Percentiles rank a stretch among this genome's conserved stretches.
Evolutionary conservation across 1,140 invertebrate genomes (phyloP).

Genomic region (Drosophila sp.): DNA sequence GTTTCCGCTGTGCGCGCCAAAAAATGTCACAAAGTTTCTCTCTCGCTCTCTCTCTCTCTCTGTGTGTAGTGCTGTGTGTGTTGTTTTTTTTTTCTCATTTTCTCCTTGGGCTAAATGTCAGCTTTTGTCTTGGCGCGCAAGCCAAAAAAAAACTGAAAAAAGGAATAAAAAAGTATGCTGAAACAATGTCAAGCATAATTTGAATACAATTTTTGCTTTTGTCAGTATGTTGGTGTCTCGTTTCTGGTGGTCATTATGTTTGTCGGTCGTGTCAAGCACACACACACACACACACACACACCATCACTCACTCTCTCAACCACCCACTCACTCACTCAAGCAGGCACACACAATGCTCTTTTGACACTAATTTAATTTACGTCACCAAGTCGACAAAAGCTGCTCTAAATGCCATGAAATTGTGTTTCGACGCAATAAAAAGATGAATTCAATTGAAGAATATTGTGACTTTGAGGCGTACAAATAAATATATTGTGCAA

Average conservation of each 20-base stretch:
- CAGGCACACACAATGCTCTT: constrained; percentile 69
- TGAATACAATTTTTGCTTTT: constrained; percentile 75
- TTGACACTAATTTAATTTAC: constrained; percentile 80
- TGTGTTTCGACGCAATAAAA: constrained; percentile 45
- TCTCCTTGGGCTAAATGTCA: constrained; percentile 79
- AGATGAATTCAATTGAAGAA: constrained; percentile 43
- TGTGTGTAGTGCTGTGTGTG: constrained; percentile 33
- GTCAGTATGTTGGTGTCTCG: constrained; percentile 21
- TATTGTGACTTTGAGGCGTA: constrained; percentile 11
- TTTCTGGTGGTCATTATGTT: constrained; percentile 75
- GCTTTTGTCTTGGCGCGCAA: constrained; percentile 77
- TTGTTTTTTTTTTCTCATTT: constrained; percentile 34
- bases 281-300: constrained; percentile 59
- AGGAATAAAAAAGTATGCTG: constrained; percentile 65
- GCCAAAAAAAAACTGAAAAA: constrained; percentile 46
- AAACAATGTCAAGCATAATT: constrained; percentile 81
- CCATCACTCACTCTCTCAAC: constrained; percentile 4
- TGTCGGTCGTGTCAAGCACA: constrained; percentile 74
- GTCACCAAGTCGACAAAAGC: constrained; percentile 45
- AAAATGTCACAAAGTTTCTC: constrained; percentile 77
- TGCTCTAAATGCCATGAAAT: constrained; percentile 67
- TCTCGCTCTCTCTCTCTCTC: constrained; percentile 8
- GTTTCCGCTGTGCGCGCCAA: constrained; percentile 77
- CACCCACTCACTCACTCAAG: constrained; percentile 12
- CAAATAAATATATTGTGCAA: constrained; percentile 11